Conservation (phyloP, 2,888 invertebrate genomes). For the Campoletis raptor region DNA sequence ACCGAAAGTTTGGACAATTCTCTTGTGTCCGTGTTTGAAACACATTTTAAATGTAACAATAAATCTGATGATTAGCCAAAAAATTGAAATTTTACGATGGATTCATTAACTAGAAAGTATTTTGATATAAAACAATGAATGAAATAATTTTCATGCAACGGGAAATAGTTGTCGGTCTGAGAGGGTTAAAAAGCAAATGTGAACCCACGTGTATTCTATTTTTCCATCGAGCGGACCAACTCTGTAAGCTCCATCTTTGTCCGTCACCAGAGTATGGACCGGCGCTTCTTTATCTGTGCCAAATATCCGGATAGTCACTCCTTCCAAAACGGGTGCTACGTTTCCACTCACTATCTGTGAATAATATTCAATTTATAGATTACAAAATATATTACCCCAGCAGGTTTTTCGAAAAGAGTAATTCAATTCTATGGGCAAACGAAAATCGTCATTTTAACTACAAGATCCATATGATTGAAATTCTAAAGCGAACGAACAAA, state of each 20-base stretch:
- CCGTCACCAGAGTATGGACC: constrained; percentile 86
- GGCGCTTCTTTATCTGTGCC: constrained; percentile 79
- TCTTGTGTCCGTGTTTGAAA: background rate
- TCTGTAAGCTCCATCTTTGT: constrained; percentile 90
- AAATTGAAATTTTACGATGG: too few relatives aligned
- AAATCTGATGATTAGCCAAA: too few relatives aligned
- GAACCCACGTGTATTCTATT: constrained; percentile 87
- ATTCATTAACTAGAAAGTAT: too few relatives aligned
- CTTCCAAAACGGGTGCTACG: constrained; percentile 79
- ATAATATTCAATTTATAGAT: background rate
- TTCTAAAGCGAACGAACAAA: background rate
- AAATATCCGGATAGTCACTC: constrained; percentile 80
- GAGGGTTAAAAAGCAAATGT: background rate
- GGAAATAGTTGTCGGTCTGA: too few relatives aligned
- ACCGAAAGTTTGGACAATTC: background rate
- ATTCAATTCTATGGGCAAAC: background rate
- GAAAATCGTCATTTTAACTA: background rate
- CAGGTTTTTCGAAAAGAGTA: background rate
- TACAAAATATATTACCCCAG: background rate
- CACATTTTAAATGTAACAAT: background rate
- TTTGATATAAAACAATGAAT: too few relatives aligned
- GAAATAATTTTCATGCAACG: too few relatives aligned
- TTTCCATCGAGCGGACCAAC: constrained; percentile 94
- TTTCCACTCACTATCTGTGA: constrained; percentile 80
- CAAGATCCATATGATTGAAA: too few relatives aligned